phyloP scores from a whole-genome alignment of 35 echinoderm and acorn worm species.

The Heliocidaris erythrogramma region DNA sequence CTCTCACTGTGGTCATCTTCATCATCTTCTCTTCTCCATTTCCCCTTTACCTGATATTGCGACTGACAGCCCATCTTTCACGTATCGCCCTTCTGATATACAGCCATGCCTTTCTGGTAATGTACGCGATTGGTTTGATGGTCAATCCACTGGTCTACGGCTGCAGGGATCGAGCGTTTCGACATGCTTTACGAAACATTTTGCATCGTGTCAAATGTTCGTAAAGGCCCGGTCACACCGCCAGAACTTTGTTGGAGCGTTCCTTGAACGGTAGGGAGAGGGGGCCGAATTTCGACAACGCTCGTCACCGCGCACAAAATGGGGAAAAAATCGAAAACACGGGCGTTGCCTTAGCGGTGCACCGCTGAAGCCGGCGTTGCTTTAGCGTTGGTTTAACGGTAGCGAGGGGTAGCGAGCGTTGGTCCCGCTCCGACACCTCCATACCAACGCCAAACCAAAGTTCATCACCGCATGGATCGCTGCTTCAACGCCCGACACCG shows the following conservation, averaged over 20 bases:
- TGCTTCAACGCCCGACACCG: slow-evolving; percentile 10
- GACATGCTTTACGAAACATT: too few relatives aligned
- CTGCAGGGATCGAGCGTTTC: too few relatives aligned
- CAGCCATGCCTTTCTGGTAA: too few relatives aligned
- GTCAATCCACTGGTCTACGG: too few relatives aligned
- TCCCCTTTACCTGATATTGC: too few relatives aligned
- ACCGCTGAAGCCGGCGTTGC: slow-evolving; percentile 33
- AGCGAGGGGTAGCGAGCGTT: slow-evolving; percentile 28
- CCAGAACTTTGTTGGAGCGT: slow-evolving; percentile 35
- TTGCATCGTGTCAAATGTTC: too few relatives aligned
- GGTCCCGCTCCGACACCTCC: slow-evolving; percentile 40
- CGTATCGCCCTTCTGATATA: too few relatives aligned
- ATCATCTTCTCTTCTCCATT: too few relatives aligned
- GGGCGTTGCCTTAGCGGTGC: slow-evolving; percentile 35
- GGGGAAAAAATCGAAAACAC: slow-evolving; percentile 25
- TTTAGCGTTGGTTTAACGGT: slow-evolving; percentile 25
- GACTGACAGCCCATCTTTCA: too few relatives aligned
- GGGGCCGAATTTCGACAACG: slow-evolving; percentile 34
- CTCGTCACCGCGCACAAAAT: slow-evolving; percentile 21
- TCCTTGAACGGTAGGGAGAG: slow-evolving; percentile 40
- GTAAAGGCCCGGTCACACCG: slow-evolving; percentile 19
- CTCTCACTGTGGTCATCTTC: too few relatives aligned
- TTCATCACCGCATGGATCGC: slow-evolving; percentile 42
- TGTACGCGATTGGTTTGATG: too few relatives aligned
- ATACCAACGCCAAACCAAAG: slow-evolving; percentile 40